Conservation (phyloP, 2,888 invertebrate genomes). For the Ischnus inquisitorius region DNA sequence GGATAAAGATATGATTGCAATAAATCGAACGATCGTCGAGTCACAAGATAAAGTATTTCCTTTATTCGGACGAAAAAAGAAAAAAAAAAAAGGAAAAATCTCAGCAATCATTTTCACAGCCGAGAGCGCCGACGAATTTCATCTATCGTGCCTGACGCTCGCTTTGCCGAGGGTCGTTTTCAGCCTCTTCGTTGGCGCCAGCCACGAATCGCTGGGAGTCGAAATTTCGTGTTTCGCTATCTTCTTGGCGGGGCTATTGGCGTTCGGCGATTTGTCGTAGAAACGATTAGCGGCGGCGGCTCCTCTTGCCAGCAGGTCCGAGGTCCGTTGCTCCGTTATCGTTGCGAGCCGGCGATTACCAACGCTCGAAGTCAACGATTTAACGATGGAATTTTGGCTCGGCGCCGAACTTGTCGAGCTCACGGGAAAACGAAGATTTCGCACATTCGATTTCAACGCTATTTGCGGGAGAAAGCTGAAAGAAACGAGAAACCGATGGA, state of each 20-base stretch:
- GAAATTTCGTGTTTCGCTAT: constrained; percentile 71
- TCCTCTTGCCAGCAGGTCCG: constrained; percentile 18
- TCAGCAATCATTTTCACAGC: background rate
- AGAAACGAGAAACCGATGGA: background rate
- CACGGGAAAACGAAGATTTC: constrained; percentile 55
- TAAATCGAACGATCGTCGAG: constrained; percentile 16
- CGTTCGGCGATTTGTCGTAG: constrained; percentile 65
- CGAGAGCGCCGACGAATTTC: background rate
- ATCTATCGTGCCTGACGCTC: constrained; percentile 59
- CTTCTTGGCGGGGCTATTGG: constrained; percentile 71
- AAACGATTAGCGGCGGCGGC: constrained; percentile 10
- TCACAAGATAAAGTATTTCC: constrained; percentile 32
- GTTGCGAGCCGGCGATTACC: constrained; percentile 68
- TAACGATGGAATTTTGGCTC: constrained; percentile 60
- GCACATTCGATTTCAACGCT: constrained; percentile 56
- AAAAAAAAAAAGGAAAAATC: constrained; percentile 26
- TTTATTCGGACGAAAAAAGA: constrained; percentile 27
- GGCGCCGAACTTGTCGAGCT: constrained; percentile 49
- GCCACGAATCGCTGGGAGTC: constrained; percentile 28
- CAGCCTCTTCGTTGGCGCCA: constrained; percentile 62
- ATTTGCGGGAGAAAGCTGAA: constrained; percentile 71
- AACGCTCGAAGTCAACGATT: constrained; percentile 59
- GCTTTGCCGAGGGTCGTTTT: constrained; percentile 62
- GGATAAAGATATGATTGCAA: constrained; percentile 19
- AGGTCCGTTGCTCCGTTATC: constrained; percentile 67